Evolutionary conservation across 1,140 invertebrate genomes (phyloP), one percentile per base, ranked within the genome.

Genomic region (Contarinia nasturtii): DNA sequence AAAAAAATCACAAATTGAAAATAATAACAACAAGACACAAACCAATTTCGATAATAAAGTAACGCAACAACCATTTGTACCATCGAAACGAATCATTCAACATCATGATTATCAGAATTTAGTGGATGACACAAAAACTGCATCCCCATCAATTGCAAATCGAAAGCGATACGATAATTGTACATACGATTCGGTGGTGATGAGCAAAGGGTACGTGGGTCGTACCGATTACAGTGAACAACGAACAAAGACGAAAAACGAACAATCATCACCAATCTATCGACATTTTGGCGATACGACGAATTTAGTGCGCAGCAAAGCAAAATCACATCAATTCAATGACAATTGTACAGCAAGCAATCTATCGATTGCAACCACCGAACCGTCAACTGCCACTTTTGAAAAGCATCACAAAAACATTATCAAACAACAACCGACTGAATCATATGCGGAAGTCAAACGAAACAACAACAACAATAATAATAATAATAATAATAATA

Each of bases 81-180:
- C 48, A 18, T 27, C 27, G 12, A 44, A 49, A 45, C 19, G 48
- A 14, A 27, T 17, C 14, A 18, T 40, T 17, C 20, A 14, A 19
- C 33, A 49, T 44, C 42, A 45, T 18, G 48, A 49, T 14, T 49
- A 49, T 18, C 48, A 49, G 18, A 48, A 48, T 19, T 15, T 34
- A 19, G 14, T 14, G 17, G 40, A 33, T 17, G 19, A 33, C 10
- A 17, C 27, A 42, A 38, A 48, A 44, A 14, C 27, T 27, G 27
- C 27, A 27, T 27, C 27, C 27, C 10, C 27, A 27, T 27, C 27
- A 27, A 27, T 27, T 5, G 10, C 27, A 27, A 27, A 27, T 27
- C 27, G 27, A 5, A 27, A 10, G 4, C 27, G 27, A 27, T 27
- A 27, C 27, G 27, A 27, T 10, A 27, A 27, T 27, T 27, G 27